Conservation (phyloP, 2,113 vertebrate species). For the Microtus oregoni region DNA sequence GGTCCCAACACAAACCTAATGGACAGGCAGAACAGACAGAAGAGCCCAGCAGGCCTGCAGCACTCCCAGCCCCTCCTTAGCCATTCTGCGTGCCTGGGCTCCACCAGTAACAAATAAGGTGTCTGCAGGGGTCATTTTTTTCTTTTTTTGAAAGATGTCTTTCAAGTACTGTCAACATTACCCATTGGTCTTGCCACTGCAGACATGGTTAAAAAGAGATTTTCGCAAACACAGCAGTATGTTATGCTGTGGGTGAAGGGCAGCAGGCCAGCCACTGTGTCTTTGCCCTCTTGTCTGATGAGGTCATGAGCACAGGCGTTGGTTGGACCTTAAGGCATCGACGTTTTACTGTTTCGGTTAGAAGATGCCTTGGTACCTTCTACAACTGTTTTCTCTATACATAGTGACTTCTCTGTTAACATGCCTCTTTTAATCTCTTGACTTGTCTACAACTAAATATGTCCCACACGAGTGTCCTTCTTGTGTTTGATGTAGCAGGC, state of each 20-base stretch:
- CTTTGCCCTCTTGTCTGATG: slow-evolving; percentile 80
- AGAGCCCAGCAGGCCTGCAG: not conserved
- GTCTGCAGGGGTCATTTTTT: not conserved
- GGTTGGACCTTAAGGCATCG: slow-evolving; percentile 83
- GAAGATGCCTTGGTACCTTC: slow-evolving; percentile 81
- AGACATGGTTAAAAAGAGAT: slow-evolving; percentile 45
- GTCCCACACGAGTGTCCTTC: slow-evolving; percentile 72
- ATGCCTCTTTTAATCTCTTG: slow-evolving; percentile 82
- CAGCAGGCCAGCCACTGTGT: slow-evolving; percentile 55
- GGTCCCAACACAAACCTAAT: not conserved
- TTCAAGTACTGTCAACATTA: slow-evolving; percentile 9
- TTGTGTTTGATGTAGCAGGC: slow-evolving; percentile 53
- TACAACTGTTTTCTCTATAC: slow-evolving; percentile 86
- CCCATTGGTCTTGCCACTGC: slow-evolving; percentile 54
- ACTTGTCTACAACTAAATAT: slow-evolving; percentile 79
- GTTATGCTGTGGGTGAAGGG: slow-evolving; percentile 69
- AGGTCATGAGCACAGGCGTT: slow-evolving; percentile 71
- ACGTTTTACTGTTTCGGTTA: slow-evolving; percentile 84
- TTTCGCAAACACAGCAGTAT: slow-evolving; percentile 51
- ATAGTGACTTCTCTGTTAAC: slow-evolving; percentile 83
- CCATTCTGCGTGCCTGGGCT: not conserved
- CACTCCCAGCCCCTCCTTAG: not conserved
- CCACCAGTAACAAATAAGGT: not conserved
- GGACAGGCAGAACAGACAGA: not conserved
- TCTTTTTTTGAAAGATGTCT: slow-evolving; percentile 31